Evolutionary conservation across 2,888 invertebrate species (phyloP).

Genomic region (Meiosimyza decipiens): DNA sequence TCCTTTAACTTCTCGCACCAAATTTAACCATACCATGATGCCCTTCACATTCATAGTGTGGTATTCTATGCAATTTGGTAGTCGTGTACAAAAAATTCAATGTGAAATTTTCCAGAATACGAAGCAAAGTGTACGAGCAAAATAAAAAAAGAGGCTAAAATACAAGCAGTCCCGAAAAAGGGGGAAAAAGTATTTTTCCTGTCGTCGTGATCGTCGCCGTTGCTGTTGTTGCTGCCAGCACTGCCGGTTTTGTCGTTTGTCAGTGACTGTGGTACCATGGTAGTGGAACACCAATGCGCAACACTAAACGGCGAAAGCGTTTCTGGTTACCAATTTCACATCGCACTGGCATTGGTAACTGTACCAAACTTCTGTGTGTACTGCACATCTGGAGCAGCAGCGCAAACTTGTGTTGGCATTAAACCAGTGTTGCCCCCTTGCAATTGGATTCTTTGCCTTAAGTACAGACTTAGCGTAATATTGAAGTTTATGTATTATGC

Average conservation of each 20-base stretch:
- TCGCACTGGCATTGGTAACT: slow-evolving; percentile 49
- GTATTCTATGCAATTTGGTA: slow-evolving; percentile 9
- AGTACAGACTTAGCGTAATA: slow-evolving; percentile 11
- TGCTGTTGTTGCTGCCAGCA: slow-evolving; percentile 31
- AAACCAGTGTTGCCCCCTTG: slow-evolving; percentile 23
- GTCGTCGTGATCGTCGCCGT: slow-evolving; percentile 19
- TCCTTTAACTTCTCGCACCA: slow-evolving; percentile 3
- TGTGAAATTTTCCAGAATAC: slow-evolving; percentile 1
- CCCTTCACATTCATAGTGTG: background rate
- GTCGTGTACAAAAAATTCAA: background rate
- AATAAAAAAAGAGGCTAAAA: background rate
- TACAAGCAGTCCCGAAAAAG: background rate
- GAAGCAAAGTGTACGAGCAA: background rate
- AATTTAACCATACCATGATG: background rate
- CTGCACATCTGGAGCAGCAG: slow-evolving; percentile 38
- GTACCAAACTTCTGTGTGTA: slow-evolving; percentile 53
- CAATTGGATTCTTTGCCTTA: background rate
- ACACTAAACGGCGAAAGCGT: slow-evolving; percentile 28
- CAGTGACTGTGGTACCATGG: slow-evolving; percentile 42
- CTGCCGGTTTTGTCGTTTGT: slow-evolving; percentile 38
- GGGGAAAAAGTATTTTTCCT: slow-evolving; percentile 17
- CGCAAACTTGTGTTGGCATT: background rate
- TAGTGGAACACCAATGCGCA: slow-evolving; percentile 44
- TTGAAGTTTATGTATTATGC: slow-evolving; percentile 34
- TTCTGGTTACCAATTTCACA: slow-evolving; percentile 31